Conservation (phyloP, 2,797 vertebrate genomes). For the Babyrousa celebensis region DNA sequence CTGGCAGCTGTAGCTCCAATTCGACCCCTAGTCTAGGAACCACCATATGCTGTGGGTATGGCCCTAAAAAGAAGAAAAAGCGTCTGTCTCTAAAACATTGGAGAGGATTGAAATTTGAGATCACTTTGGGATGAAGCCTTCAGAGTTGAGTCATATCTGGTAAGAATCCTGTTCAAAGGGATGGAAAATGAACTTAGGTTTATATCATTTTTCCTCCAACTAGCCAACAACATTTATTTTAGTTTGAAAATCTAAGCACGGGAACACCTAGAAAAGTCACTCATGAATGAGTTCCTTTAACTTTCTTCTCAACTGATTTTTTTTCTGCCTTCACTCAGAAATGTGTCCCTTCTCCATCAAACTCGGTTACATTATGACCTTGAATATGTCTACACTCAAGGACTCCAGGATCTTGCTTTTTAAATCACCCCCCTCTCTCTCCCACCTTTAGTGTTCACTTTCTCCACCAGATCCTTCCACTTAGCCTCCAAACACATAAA, state of each 20-base stretch:
- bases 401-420: not conserved
- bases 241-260: not conserved
- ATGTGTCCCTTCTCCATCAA: not conserved
- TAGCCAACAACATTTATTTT: conserved; percentile 11
- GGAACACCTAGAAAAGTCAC: not conserved
- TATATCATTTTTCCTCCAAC: not conserved
- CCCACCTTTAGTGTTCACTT: not conserved
- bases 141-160: not conserved
- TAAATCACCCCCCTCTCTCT: not conserved
- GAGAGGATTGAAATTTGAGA: conserved; percentile 1
- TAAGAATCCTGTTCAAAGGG: not conserved
- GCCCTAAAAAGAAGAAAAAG: too few relatives aligned
- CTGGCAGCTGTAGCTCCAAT: too few relatives aligned
- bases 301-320: not conserved
- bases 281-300: not conserved
- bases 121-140: not conserved
- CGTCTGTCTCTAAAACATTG: not conserved
- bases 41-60: too few relatives aligned
- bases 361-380: not conserved
- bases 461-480: not conserved
- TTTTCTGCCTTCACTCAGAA: not conserved
- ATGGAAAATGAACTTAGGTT: not conserved
- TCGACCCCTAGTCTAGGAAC: too few relatives aligned
- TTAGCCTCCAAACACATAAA: not conserved
- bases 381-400: not conserved